Conservation (phyloP, 2,797 vertebrate species). For the Molossus molossus region DNA sequence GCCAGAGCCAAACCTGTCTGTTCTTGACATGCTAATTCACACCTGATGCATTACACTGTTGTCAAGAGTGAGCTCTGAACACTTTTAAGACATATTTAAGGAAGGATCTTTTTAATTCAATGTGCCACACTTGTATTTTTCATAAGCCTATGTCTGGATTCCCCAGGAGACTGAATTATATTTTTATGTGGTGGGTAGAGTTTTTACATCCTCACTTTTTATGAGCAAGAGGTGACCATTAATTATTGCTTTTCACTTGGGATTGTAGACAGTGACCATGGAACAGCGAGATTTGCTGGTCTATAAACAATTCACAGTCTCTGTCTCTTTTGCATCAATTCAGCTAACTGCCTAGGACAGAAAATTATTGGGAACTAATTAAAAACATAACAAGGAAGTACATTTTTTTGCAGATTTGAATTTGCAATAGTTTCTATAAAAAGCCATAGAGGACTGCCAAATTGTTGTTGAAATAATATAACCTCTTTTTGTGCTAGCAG, state of each 20-base stretch:
- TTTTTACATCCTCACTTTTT: not conserved
- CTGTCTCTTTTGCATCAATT: slow-evolving; percentile 4
- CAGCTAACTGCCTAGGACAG: not conserved
- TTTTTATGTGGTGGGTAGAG: slow-evolving; percentile 52
- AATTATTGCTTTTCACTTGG: slow-evolving; percentile 1
- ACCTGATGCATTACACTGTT: not conserved
- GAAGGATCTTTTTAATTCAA: slow-evolving; percentile 16
- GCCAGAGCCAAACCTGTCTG: not conserved
- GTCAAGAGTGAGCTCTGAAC: not conserved
- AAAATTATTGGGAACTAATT: slow-evolving; percentile 72
- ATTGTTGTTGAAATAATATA: slow-evolving; percentile 58
- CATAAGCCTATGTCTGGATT: slow-evolving; percentile 41
- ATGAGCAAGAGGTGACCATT: not conserved
- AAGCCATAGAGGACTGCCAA: slow-evolving; percentile 11
- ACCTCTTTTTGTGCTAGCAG: slow-evolving; percentile 14
- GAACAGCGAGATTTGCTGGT: not conserved
- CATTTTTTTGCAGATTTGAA: slow-evolving; percentile 40
- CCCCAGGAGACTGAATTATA: not conserved
- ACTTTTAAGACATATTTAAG: slow-evolving; percentile 44
- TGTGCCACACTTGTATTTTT: not conserved
- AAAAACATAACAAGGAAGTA: slow-evolving; percentile 50
- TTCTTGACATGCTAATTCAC: not conserved
- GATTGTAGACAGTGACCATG: not conserved
- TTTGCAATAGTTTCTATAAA: slow-evolving; percentile 58
- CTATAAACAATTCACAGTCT: slow-evolving; percentile 29